Evolutionary conservation across 2,888 invertebrate genomes (phyloP).

Genomic region (Lycophotia porphyrea): DNA sequence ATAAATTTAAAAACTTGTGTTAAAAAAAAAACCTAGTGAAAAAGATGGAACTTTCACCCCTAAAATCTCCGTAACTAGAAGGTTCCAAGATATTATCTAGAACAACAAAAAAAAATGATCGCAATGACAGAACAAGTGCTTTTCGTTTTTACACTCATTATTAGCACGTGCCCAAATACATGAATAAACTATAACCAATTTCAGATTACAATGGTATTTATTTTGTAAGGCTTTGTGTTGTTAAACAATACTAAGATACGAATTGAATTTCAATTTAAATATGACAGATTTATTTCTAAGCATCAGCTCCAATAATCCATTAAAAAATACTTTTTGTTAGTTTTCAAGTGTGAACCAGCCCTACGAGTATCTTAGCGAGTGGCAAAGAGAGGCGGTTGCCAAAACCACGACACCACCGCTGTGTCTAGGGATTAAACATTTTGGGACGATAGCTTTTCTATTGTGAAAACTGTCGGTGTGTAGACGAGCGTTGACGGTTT

Average conservation of each 20-base stretch:
- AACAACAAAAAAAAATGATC: too few relatives aligned
- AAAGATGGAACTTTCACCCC: too few relatives aligned
- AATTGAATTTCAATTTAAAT: background rate
- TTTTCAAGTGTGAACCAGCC: constrained; percentile 26
- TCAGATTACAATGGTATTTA: background rate
- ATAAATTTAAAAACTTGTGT: too few relatives aligned
- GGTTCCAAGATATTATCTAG: too few relatives aligned
- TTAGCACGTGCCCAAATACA: background rate
- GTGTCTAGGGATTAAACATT: constrained; percentile 56
- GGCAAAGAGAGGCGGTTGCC: constrained; percentile 49
- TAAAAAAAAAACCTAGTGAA: too few relatives aligned
- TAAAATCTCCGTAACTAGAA: too few relatives aligned
- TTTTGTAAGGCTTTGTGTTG: background rate
- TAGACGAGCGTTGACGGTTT: background rate
- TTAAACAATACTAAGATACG: background rate
- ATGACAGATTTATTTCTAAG: background rate
- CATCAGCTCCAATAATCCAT: background rate
- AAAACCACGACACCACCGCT: constrained; percentile 48
- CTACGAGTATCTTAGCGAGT: constrained; percentile 41
- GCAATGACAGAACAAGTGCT: too few relatives aligned
- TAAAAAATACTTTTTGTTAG: background rate
- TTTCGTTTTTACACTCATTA: too few relatives aligned
- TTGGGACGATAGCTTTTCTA: constrained; percentile 39
- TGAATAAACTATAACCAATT: background rate
- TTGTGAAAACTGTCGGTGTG: constrained; percentile 26